Percentiles rank a stretch among this genome's conserved stretches.
These are phyloP conservation scores for Tetramorium simillimum DNA, from an alignment of 1,140 invertebrate species.

Conservation along the genomic window DNA sequence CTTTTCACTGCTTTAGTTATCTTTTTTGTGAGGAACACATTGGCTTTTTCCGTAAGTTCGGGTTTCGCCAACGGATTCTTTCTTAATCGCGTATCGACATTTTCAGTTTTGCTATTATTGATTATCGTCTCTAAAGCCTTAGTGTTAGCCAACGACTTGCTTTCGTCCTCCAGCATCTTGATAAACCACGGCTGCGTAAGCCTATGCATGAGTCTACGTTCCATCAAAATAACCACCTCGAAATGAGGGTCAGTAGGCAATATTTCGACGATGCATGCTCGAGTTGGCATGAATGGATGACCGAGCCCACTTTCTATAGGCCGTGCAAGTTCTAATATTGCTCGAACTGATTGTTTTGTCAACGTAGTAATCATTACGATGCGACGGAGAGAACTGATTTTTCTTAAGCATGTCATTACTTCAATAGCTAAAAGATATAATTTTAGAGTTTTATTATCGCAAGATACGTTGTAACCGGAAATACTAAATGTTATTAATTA, in stretches of 20 bases:
- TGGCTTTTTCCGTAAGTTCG: constrained; percentile 30
- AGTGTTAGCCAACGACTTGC: constrained; percentile 20
- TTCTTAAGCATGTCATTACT: constrained; percentile 80
- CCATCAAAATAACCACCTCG: constrained; percentile 82
- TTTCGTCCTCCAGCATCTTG: background rate
- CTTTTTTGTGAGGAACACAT: constrained; percentile 49
- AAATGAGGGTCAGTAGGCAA: constrained; percentile 81
- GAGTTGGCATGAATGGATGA: constrained; percentile 81
- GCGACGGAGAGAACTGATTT: constrained; percentile 78
- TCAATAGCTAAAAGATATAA: constrained; percentile 79
- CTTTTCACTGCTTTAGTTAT: constrained; percentile 29
- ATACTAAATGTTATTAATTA: constrained; percentile 24
- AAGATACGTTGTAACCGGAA: background rate
- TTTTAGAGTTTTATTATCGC: constrained; percentile 34
- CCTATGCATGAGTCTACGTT: constrained; percentile 79
- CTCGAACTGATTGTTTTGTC: constrained; percentile 83
- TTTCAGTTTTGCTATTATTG: constrained; percentile 20
- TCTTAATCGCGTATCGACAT: constrained; percentile 8
- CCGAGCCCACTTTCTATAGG: constrained; percentile 76
- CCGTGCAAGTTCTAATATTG: constrained; percentile 82
- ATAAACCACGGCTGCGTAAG: constrained; percentile 60
- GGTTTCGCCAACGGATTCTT: constrained; percentile 28
- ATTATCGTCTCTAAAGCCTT: constrained; percentile 24
- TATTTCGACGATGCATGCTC: constrained; percentile 82
- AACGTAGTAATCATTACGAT: constrained; percentile 83